Evolutionary conservation across 2,797 vertebrate species (phyloP), one percentile per base, ranked within the genome.

Genomic region (Fistularia tabacaria): DNA sequence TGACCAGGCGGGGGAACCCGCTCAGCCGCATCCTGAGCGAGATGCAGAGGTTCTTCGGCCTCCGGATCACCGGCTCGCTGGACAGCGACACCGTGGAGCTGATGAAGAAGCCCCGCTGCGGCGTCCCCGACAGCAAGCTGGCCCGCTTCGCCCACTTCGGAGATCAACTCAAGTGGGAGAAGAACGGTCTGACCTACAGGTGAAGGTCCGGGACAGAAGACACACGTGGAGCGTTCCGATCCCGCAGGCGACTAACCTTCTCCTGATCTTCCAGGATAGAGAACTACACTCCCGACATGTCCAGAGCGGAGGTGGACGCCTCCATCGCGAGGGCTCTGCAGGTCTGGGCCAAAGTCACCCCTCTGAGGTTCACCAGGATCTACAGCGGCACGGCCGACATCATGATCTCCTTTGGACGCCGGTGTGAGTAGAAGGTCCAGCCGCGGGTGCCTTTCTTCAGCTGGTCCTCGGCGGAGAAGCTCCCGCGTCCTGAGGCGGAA

Each of bases 31-130:
- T 25, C 25, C 25, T 25, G 25, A 25, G 25, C 25, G 25, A 25
- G 25, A 96, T 97, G 96, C 94, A 98, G 81, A 64, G 76, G 1
- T 95, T 90, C 69, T 95, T 92, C 67, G 85, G 90, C 6, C 88
- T 98, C 52, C 69, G 88, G 40, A 85, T 92, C 55, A 94, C 93
- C 0, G 95, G 94, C 7, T 85, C 83, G 46, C 53, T 93, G 64
- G 89, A 96, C 53, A 51, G 84, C 0, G 74, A 89, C 42, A 95
- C 94, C 0, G 8, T 94, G 40, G 66, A 91, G 51, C 60, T 92
- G 6, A 95, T 96, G 93, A 86, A 82, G 62, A 88, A 85, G 13
- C 92, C 93, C 0, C 90, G 93, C 40, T 97, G 95, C 49, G 95
- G 95, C 6, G 88, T 94, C 60, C 88, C 91, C 0, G 94, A 98